Evolutionary conservation across 2,797 vertebrate species (phyloP), one percentile per base, ranked within the genome.

Genomic region (Pipistrellus kuhlii): DNA sequence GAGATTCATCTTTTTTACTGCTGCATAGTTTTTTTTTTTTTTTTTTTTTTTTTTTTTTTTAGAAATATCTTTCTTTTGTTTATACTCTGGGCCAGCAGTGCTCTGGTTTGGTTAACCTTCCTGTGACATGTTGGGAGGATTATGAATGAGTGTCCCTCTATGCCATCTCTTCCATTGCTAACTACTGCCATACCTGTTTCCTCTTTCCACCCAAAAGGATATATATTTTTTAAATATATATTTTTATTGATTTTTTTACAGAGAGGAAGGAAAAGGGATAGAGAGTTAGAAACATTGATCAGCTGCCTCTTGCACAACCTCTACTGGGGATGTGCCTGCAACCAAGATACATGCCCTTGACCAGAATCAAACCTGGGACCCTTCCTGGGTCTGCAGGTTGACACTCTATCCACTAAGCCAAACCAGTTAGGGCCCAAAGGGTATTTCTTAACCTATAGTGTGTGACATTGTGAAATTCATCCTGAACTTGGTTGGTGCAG

Each of bases 51-150:
- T 41, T 6, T 41, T 6, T 41, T 92, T 85, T 85, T 86, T 76
- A 64, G 75, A 85, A 80, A 44, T 35, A 77, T 83, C 5, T 66
- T 73, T 88, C 13, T 86, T 87, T 92, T 83, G 25, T 14, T 87
- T 32, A 14, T 38, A 17, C 21, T 84, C 38, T 72, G 15, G 27
- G 25, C 25, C 46, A 72, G 38, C 51, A 25, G 18, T 55, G 41
- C 27, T 2, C 20, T 80, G 30, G 32, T 32, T 83, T 78, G 32
- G 41, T 3, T 32, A 71, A 11, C 7, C 41, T 94, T 20, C 38
- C 25, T 35, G 30, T 48, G 44, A 57, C 7, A 2, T 6, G 13
- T n/a, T 41, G 14, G 55, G 23, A 92, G 53, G 21, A 57, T 38
- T 32, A 55, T 27, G 1, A 8, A 55, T 27, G 1, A 8, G 12